Conservation (phyloP, 2,888 invertebrate species). For the Drosophila sordidula region DNA sequence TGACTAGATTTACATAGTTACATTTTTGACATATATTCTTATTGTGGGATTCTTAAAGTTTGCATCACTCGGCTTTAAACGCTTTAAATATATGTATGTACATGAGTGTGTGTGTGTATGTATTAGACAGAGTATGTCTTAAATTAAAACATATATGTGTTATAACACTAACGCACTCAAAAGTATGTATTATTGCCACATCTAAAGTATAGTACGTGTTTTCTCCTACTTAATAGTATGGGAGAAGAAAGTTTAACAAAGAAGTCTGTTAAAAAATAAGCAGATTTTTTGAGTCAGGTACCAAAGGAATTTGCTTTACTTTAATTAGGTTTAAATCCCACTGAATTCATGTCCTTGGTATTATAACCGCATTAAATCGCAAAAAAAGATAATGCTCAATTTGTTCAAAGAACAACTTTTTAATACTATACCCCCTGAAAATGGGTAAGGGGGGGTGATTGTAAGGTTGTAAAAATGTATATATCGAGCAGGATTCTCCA, state of each 20-base stretch:
- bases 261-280: slow-evolving; percentile 6
- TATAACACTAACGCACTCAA: slow-evolving; percentile 1
- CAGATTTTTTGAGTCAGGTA: slow-evolving; percentile 23
- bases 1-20: slow-evolving; percentile 66
- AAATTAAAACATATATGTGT: neutral
- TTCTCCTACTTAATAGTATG: neutral
- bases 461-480: too few species aligned
- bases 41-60: slow-evolving; percentile 22
- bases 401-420: too few species aligned
- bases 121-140: neutral
- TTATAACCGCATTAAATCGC: too few species aligned
- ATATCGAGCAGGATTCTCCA: too few species aligned
- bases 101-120: neutral
- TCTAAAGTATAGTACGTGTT: slow-evolving; percentile 3
- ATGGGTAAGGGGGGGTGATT: too few species aligned
- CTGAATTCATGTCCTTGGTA: too few species aligned
- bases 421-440: too few species aligned
- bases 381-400: too few species aligned
- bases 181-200: slow-evolving; percentile 25
- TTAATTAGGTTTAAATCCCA: neutral
- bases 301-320: slow-evolving; percentile 17
- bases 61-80: slow-evolving; percentile 36
- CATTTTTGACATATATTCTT: slow-evolving; percentile 28
- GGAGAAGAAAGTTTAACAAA: neutral
- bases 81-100: slow-evolving; percentile 16